Evolutionary conservation across 2,888 invertebrate species (phyloP).

Genomic region (Eristalinus sepulchralis): DNA sequence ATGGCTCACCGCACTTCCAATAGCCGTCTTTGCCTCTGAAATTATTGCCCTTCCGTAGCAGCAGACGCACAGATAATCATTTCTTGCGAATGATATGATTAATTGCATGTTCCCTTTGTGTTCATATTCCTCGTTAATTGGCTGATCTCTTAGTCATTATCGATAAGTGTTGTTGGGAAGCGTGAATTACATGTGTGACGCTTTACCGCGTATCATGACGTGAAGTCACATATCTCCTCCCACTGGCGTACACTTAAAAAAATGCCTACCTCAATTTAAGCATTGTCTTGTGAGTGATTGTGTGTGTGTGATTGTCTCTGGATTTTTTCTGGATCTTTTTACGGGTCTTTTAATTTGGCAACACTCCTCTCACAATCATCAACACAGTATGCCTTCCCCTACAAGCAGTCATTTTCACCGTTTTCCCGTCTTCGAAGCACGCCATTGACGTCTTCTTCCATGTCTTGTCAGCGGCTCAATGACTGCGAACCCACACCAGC

Average conservation of each 20-base stretch:
- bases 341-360: too few species aligned
- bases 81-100: constrained; percentile 11
- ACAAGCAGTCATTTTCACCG: neutral
- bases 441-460: neutral
- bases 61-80: constrained; percentile 42
- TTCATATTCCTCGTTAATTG: constrained; percentile 35
- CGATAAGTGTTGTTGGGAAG: constrained; percentile 25
- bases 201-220: constrained; percentile 25
- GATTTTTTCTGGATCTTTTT: too few species aligned
- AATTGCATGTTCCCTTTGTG: constrained; percentile 29
- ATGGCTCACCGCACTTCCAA: neutral
- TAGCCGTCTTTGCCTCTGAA: neutral
- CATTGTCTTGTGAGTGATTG: neutral
- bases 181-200: constrained; percentile 13
- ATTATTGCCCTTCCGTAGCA: constrained; percentile 35
- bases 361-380: too few species aligned
- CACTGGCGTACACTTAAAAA: constrained; percentile 7
- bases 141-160: constrained; percentile 54
- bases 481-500: constrained; percentile 14
- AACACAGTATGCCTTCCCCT: neutral
- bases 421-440: neutral
- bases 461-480: neutral
- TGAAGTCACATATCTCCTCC: constrained; percentile 30
- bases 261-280: neutral
- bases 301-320: too few species aligned